phyloP scores from a whole-genome alignment of 2,888 invertebrate species.

The Pachydiplax longipennis region DNA sequence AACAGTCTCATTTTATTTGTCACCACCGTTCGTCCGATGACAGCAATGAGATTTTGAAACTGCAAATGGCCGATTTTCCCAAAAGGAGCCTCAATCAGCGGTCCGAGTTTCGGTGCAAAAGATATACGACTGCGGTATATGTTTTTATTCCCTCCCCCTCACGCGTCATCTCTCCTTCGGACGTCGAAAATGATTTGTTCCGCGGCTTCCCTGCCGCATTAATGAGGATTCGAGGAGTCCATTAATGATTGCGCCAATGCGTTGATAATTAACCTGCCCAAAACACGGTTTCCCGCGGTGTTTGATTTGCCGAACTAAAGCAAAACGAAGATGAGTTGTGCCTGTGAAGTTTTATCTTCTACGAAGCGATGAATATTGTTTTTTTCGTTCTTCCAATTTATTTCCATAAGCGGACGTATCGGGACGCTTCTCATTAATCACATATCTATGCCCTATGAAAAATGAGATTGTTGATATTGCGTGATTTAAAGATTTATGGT shows the following conservation, averaged over 20 bases:
- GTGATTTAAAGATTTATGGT: too few relatives aligned
- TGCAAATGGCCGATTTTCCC: background rate
- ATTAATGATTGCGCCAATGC: background rate
- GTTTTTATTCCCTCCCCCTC: too few relatives aligned
- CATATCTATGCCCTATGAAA: too few relatives aligned
- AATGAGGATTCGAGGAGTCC: background rate
- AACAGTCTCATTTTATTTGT: background rate
- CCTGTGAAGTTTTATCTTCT: too few relatives aligned
- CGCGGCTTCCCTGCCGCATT: background rate
- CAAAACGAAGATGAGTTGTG: too few relatives aligned
- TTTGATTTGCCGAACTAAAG: background rate
- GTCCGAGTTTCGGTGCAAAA: background rate
- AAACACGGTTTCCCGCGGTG: background rate
- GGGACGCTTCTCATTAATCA: too few relatives aligned
- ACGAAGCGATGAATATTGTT: too few relatives aligned
- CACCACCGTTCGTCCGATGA: background rate
- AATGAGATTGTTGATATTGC: too few relatives aligned
- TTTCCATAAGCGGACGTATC: too few relatives aligned
- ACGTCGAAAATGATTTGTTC: background rate
- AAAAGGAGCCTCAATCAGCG: background rate
- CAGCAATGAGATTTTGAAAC: background rate
- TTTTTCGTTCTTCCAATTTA: too few relatives aligned
- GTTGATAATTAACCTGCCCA: background rate
- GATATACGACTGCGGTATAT: background rate
- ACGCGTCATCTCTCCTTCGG: background rate